These are phyloP conservation scores for Ceratotherium simum DNA, from an alignment of 2,113 vertebrate genomes.

Conservation along the genomic window DNA sequence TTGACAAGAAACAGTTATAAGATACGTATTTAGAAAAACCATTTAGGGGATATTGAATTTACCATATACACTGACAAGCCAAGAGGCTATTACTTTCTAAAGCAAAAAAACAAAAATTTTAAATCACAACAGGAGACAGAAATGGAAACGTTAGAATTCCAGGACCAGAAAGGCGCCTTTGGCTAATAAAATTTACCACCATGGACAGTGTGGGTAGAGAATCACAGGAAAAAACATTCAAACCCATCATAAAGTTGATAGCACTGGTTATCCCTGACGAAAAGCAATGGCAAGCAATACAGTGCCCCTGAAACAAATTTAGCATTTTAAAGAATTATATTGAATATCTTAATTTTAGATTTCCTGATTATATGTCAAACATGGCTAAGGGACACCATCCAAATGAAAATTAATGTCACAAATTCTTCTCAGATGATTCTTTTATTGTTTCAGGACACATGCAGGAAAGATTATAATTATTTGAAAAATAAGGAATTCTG, in stretches of 20 bases:
- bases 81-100: neutral
- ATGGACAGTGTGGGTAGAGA: neutral
- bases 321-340: neutral
- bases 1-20: neutral
- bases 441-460: neutral
- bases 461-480: neutral
- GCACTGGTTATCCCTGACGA: neutral
- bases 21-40: neutral
- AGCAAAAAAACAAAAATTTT: neutral
- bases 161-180: neutral
- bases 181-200: neutral
- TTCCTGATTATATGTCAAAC: neutral
- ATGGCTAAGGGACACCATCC: neutral
- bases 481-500: constrained; percentile 1
- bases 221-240: neutral
- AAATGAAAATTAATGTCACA: neutral
- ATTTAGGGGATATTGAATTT: neutral
- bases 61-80: neutral
- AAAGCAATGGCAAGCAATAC: neutral
- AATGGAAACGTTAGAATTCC: neutral
- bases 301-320: neutral
- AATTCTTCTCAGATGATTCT: neutral
- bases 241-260: neutral
- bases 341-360: neutral
- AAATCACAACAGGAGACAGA: neutral